phyloP scores from a whole-genome alignment of 1,140 invertebrate species.

The Xylocopa sonorina region DNA sequence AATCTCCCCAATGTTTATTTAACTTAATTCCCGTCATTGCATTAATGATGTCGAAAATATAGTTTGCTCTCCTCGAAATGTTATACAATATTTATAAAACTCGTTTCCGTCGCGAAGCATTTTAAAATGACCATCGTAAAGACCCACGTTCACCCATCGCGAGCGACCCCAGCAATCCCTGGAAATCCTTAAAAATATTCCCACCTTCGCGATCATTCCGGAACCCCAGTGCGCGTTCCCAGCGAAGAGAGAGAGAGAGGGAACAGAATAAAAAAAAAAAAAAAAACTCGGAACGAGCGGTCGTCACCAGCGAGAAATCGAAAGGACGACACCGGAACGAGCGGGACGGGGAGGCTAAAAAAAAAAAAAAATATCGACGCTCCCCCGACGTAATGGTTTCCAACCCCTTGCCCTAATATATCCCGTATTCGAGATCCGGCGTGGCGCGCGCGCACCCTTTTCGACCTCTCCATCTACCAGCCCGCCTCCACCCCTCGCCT shows the following conservation, averaged over 20 bases:
- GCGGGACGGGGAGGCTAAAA: too few species aligned
- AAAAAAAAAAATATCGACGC: conserved; percentile 47
- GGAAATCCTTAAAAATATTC: background rate
- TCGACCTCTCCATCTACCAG: conserved; percentile 11
- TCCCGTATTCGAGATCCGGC: conserved; percentile 45
- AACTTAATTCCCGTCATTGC: too few species aligned
- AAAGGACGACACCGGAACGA: conserved; percentile 34
- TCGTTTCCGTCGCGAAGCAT: too few species aligned
- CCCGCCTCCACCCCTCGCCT: background rate
- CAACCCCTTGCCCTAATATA: conserved; percentile 55
- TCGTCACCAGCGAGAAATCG: conserved; percentile 9
- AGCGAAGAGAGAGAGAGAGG: background rate
- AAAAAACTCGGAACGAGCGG: background rate
- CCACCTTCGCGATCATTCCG: background rate
- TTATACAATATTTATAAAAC: too few species aligned
- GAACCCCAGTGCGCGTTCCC: background rate
- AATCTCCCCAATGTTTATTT: too few species aligned
- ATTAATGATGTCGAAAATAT: too few species aligned
- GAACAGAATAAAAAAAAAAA: background rate
- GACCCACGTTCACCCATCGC: too few species aligned
- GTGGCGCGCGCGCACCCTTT: conserved; percentile 34
- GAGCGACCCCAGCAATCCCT: too few species aligned
- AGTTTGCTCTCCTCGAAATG: too few species aligned
- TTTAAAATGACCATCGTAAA: too few species aligned
- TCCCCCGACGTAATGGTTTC: conserved; percentile 42